These are phyloP conservation scores for Dasyurus viverrinus DNA, from an alignment of 2,113 vertebrate genomes.

Conservation along the genomic window DNA sequence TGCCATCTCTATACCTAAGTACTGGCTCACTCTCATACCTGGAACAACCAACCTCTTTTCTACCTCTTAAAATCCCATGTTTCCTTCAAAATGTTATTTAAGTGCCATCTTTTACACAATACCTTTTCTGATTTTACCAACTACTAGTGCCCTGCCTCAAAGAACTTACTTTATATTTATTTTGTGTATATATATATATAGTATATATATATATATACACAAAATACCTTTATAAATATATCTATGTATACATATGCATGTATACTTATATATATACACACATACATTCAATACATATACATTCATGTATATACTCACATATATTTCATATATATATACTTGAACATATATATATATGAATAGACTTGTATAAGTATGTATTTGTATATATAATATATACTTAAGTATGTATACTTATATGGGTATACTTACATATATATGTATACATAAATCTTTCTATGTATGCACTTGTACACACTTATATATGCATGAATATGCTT, in stretches of 20 bases:
- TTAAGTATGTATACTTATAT: not conserved
- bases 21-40: not conserved
- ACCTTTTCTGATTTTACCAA: not conserved
- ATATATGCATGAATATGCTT: not conserved
- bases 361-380: not conserved
- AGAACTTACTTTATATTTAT: not conserved
- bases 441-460: not conserved
- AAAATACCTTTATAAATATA: not conserved
- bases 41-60: not conserved
- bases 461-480: not conserved
- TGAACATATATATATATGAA: not conserved
- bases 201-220: too few relatives aligned
- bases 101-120: not conserved
- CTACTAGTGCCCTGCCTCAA: not conserved
- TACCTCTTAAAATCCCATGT: not conserved
- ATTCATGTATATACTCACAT: not conserved
- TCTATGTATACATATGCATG: not conserved
- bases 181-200: not conserved
- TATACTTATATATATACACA: not conserved
- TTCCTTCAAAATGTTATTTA: not conserved
- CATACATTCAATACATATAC: too few relatives aligned
- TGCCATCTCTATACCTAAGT: not conserved
- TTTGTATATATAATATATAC: not conserved
- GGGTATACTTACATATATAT: not conserved
- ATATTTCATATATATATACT: not conserved